Percentiles rank a stretch among this genome's conserved stretches.
Conservation (phyloP, 2,888 invertebrate genomes). For the Aleiodes testaceus region DNA sequence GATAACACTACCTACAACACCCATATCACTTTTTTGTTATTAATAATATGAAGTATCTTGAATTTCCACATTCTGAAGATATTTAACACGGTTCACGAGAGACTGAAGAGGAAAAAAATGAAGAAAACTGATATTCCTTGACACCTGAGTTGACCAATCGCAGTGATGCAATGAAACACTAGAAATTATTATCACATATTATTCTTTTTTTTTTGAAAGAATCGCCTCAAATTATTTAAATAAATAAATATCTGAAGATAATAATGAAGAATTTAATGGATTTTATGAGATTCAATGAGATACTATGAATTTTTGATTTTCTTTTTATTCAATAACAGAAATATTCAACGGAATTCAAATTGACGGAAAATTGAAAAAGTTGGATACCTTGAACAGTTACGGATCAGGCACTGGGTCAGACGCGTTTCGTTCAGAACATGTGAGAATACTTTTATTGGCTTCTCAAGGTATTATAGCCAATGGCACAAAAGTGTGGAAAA, state of each 20-base stretch:
- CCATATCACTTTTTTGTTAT: slow-evolving; percentile 60
- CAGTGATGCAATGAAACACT: slow-evolving; percentile 17
- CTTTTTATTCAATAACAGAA: too few relatives aligned
- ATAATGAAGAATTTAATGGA: too few relatives aligned
- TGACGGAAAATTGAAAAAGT: not conserved
- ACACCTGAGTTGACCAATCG: slow-evolving; percentile 12
- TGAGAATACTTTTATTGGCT: slow-evolving; percentile 15
- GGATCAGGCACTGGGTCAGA: slow-evolving; percentile 26
- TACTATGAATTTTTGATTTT: too few relatives aligned
- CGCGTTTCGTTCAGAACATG: slow-evolving; percentile 17
- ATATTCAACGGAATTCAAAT: too few relatives aligned
- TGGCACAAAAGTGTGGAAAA: not conserved
- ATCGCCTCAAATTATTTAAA: too few relatives aligned
- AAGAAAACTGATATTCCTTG: not conserved
- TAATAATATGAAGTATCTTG: not conserved
- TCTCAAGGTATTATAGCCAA: slow-evolving; percentile 19
- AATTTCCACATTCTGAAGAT: slow-evolving; percentile 30
- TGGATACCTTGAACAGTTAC: slow-evolving; percentile 11
- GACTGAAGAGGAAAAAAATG: slow-evolving; percentile 15
- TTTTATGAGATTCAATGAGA: too few relatives aligned
- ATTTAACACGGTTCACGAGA: not conserved
- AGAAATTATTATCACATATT: not conserved
- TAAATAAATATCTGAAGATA: too few relatives aligned
- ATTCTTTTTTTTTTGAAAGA: too few relatives aligned
- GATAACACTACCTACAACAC: slow-evolving; percentile 55